Base-by-base conservation (phyloP, 2,113 vertebrate genomes). In the Euleptes europaea region DNA sequence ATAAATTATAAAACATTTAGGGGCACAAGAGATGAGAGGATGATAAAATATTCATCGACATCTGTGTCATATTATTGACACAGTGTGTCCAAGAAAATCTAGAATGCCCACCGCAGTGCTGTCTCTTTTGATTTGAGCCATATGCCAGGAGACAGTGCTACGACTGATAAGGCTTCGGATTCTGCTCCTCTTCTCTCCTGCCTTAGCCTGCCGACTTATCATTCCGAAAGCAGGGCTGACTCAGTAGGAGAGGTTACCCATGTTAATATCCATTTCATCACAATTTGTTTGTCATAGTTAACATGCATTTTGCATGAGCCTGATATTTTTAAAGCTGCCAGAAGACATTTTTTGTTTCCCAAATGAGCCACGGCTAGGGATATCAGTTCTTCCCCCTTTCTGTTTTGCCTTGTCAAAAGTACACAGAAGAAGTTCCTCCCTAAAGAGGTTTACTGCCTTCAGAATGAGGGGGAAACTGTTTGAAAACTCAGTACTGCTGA, bases 191-290 rank as follows among this genome's bases (percentile, higher is more conserved):
- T n/a, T 13, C 10, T 15, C 35, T 40, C 35, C 63, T 79, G 66
- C 31, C 40, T 57, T 38, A 63, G 60, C 35, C 13, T 26, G 40
- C 40, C 42, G 63, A 38, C 70, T 79, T 79, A 49, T 47, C 42
- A 80, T 65, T 80, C 77, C 76, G 49, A 80, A 73, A 65, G 67
- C 54, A 73, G 80, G 54, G 54, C 54, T 49, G 54, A 38, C 69
- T 85, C 71, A 83, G 80, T 79, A 79, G 72, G 76, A 79, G 40
- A 72, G 40, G 84, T 79, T 63, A 44, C 51, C 54, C 77, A 63
- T 85, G 76, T 72, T 85, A 85, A 85, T 85, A 72, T 44, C 66
- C 76, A 65, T 85, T 85, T 85, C 76, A 72, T 85, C 72, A 80
- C 84, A 79, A 85, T 49, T 65, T 85, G 67, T 85, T 85, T 73